Conservation (phyloP, 2,888 invertebrate species). For the Lamproptera curius region DNA sequence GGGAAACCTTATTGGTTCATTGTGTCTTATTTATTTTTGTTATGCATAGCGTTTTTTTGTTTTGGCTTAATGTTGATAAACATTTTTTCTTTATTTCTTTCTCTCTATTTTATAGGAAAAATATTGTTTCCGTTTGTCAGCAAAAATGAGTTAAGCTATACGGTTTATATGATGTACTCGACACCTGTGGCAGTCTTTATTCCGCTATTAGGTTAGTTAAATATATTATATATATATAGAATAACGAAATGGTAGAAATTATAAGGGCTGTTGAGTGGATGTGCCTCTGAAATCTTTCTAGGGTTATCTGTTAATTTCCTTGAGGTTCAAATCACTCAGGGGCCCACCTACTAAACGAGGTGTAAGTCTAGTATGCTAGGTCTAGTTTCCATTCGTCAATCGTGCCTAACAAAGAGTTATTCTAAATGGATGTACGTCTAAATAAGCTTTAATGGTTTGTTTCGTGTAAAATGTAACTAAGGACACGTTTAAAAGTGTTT, state of each 20-base stretch:
- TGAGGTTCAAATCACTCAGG: conserved; percentile 9
- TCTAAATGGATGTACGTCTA: conserved; percentile 28
- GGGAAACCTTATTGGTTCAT: too few species aligned
- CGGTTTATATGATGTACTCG: too few species aligned
- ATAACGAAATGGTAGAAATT: conserved; percentile 24
- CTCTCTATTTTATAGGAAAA: too few species aligned
- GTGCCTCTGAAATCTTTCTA: conserved; percentile 21
- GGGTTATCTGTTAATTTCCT: conserved; percentile 2
- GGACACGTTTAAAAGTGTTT: too few species aligned
- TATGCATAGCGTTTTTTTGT: too few species aligned
- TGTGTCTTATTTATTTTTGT: too few species aligned
- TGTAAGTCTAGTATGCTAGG: conserved; percentile 67
- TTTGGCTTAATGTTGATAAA: too few species aligned
- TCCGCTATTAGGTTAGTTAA: conserved; percentile 37
- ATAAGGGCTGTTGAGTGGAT: conserved; percentile 34
- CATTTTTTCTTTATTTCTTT: too few species aligned
- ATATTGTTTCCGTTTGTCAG: too few species aligned
- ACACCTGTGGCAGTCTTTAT: neutral
- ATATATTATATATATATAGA: conserved; percentile 25
- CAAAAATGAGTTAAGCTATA: too few species aligned
- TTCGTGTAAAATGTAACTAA: too few species aligned
- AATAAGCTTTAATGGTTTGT: conserved; percentile 18
- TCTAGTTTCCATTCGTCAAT: conserved; percentile 64
- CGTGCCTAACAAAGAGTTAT: conserved; percentile 63
- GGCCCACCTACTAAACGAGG: conserved; percentile 38